Evolutionary conservation across 2,113 vertebrate species (phyloP), one percentile per base, ranked within the genome.

Genomic region (Tachycineta bicolor): DNA sequence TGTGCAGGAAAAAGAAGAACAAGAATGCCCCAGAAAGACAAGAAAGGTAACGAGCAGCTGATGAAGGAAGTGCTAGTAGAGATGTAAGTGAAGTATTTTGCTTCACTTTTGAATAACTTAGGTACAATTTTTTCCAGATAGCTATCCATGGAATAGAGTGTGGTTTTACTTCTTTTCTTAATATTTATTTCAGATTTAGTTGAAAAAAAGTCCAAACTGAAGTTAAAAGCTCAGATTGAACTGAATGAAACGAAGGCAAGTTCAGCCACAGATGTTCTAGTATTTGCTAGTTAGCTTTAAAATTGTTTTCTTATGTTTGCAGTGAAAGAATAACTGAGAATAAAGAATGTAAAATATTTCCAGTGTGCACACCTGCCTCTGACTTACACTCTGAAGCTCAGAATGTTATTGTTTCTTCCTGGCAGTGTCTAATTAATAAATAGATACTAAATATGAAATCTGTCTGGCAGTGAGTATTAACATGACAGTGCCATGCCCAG

Each of bases 401-500:
- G 71, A 84, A 55, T 94, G 37, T 69, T 67, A 11, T 52, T 96
- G 62, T 95, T 91, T 75, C 83, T 90, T 79, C 64, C 56, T 96
- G 49, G 56, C 85, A 55, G 70, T 95, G 62, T 83, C 75, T 88
- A 90, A 63, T 90, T 92, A 93, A 93, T 88, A 89, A 93, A 73
- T 83, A 95, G 93, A 77, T 75, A 62, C 74, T 93, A 92, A 88
- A 93, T 82, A 39, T 87, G 37, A 94, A 93, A 90, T 93, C 64
- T 92, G 26, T 80, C 71, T 88, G 79, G 55, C 92, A 91, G 81
- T 86, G 80, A 90, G 84, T 68, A 69, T 58, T 52, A 75, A 89
- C 69, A 97, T 81, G 69, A 85, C 56, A 87, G 50, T 86, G 63
- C 37, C 56, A 56, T 96, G 87, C 63, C 69, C 87, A 88, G 44